Conservation (phyloP, 2,888 invertebrate species). For the Orthonevra nobilis region DNA sequence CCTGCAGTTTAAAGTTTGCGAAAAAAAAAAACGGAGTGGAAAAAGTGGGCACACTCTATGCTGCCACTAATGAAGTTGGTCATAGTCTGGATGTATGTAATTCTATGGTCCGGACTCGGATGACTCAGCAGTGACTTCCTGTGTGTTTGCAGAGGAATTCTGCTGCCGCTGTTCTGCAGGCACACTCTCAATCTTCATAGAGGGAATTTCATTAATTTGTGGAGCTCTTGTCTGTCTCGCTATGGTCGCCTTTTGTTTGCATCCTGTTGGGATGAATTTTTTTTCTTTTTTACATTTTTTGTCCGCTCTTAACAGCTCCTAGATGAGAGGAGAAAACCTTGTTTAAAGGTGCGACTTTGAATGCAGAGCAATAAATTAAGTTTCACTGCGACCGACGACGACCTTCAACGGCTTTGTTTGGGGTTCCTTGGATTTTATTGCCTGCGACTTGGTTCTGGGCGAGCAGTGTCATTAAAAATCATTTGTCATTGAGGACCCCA, state of each 20-base stretch:
- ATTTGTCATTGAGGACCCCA: conserved; percentile 47
- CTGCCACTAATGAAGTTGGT: conserved; percentile 42
- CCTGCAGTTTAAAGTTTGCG: too few species aligned
- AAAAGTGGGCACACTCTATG: conserved; percentile 37
- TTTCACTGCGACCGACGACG: conserved; percentile 23
- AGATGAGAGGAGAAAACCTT: background rate
- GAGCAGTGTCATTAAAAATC: conserved; percentile 52
- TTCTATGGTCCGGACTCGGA: conserved; percentile 17
- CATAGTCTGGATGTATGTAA: conserved; percentile 28
- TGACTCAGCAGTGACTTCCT: conserved; percentile 64
- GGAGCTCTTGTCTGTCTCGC: background rate
- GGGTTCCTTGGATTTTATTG: conserved; percentile 1
- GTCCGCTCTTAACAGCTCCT: background rate
- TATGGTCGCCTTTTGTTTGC: conserved; percentile 20
- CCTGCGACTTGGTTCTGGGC: conserved; percentile 4
- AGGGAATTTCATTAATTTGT: conserved; percentile 46
- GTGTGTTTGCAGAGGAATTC: conserved; percentile 36
- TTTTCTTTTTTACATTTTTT: conserved; percentile 13
- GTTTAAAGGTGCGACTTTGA: conserved; percentile 50
- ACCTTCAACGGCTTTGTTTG: conserved; percentile 24
- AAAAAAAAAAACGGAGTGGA: conserved; percentile 25
- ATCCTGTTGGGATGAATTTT: conserved; percentile 33
- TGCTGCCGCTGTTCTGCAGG: background rate
- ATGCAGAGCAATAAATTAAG: conserved; percentile 58
- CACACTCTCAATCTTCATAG: conserved; percentile 1